Base-by-base conservation (phyloP, 1,140 invertebrate genomes). In the Eumaeus atala region DNA sequence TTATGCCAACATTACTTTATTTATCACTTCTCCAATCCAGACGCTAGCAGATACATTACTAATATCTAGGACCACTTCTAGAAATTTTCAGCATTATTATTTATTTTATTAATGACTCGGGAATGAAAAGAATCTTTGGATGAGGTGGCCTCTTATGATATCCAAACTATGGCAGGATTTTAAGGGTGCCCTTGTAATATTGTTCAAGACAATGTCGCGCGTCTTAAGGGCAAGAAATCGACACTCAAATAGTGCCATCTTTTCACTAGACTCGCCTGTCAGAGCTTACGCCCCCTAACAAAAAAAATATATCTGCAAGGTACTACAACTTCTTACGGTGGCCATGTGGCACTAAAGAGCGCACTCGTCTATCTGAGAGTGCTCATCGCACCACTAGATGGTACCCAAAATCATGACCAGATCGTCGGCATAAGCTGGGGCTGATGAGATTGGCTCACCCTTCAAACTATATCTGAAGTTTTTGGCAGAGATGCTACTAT, bases 351-450 rank as follows among this genome's bases (percentile, higher is more conserved):
- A 65, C 60, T n/a, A 78, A 56, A 1, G 70, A 64, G 0, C 85
- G 42, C 0, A 77, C 10, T 64, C 63, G 35, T n/a, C 58, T 57
- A 1, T 68, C 54, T n/a, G n/a, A n/a, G 0, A 69, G 51, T 35
- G 60, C 58, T 14, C 55, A 58, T 51, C 59, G 56, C 59, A 67
- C 55, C 48, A 74, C 70, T 1, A 36, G 14, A 38, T 44, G 0
- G 70, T 72, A 0, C 54, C 55, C 6, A 68, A 58, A 0, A 88
- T 10, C 2, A 88, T 56, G 9, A 81, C 54, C 4, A 88, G 38
- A 52, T 89, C 87, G 44, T 87, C 86, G 0, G 84, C 83, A 49
- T 77, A 88, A 0, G 76, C 84, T 11, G 84, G 51, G 0, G 64
- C 54, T 0, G 70, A n/a, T n/a, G n/a, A 66, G 0, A 72, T 21